Percentiles rank a stretch among this genome's conserved stretches.
phyloP scores from a whole-genome alignment of 92 coral and sea anemone species.

The Umimayanthus kanabou region DNA sequence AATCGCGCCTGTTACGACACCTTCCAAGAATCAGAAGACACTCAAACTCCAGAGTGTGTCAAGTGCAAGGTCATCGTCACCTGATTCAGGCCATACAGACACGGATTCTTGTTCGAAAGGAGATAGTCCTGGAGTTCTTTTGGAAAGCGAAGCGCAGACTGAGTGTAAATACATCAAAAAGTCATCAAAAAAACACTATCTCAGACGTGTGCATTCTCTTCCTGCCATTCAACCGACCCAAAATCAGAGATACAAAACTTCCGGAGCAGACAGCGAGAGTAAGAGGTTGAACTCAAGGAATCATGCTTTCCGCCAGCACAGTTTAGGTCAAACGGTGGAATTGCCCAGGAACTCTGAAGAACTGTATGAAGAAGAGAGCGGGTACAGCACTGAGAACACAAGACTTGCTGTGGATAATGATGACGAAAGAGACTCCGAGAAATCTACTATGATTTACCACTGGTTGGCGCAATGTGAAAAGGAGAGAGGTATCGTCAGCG shows the following conservation, averaged over 20 bases:
- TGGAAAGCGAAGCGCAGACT: conserved; percentile 6
- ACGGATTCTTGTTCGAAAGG: conserved; percentile 10
- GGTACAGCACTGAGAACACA: background rate
- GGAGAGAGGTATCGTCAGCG: background rate
- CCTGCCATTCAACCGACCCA: conserved; percentile 27
- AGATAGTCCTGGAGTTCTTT: background rate
- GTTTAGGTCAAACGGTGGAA: background rate
- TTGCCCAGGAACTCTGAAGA: background rate
- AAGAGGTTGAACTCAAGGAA: background rate
- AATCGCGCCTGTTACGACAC: background rate
- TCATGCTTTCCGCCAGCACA: conserved; percentile 18
- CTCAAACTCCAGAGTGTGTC: conserved; percentile 27
- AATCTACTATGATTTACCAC: conserved; percentile 20
- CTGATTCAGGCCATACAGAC: conserved; percentile 17
- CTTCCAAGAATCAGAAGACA: background rate
- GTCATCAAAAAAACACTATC: conserved; percentile 1
- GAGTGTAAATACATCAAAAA: conserved; percentile 11
- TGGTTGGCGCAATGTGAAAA: conserved; percentile 38
- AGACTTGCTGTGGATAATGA: conserved; percentile 4
- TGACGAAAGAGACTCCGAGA: conserved; percentile 5
- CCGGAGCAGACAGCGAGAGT: conserved; percentile 34
- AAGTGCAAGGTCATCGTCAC: conserved; percentile 22
- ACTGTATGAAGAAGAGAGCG: background rate
- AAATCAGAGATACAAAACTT: conserved; percentile 9
- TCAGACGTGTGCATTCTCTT: conserved; percentile 33